A percentile compares a stretch with the other conserved stretches of the same genome.
Conservation (phyloP, 2,888 invertebrate genomes). For the Drosophila niveifrons region DNA sequence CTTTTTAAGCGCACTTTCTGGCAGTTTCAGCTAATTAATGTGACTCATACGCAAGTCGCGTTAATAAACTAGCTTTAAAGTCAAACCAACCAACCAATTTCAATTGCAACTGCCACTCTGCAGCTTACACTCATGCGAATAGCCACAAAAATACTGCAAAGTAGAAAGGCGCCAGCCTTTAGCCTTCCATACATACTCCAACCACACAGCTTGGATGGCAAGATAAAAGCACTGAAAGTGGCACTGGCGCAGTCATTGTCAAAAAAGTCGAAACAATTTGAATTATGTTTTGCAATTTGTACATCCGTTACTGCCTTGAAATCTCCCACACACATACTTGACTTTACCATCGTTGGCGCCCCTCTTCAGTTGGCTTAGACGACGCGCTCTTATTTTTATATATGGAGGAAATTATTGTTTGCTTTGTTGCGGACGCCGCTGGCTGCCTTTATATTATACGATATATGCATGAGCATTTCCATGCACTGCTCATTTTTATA, state of each 20-base stretch:
- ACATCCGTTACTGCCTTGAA: conserved; percentile 73
- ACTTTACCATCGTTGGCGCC: not conserved
- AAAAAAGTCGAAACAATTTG: conserved; percentile 81
- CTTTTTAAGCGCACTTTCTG: conserved; percentile 81
- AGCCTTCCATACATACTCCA: conserved; percentile 13
- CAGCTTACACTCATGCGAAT: conserved; percentile 17
- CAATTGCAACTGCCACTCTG: conserved; percentile 28
- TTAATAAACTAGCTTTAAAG: conserved; percentile 46
- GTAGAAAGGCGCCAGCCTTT: conserved; percentile 27
- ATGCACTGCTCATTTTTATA: conserved; percentile 56
- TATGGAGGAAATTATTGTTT: conserved; percentile 72
- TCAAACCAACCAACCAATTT: conserved; percentile 13
- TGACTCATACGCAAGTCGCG: conserved; percentile 65
- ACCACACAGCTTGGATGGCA: conserved; percentile 43
- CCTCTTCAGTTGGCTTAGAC: conserved; percentile 18
- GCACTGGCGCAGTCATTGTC: conserved; percentile 76
- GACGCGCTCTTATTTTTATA: conserved; percentile 47
- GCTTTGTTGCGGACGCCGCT: conserved; percentile 70
- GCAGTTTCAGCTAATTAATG: conserved; percentile 72
- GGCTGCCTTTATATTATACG: conserved; percentile 62
- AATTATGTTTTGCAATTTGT: conserved; percentile 83
- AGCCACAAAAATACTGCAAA: conserved; percentile 24
- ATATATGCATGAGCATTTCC: conserved; percentile 30
- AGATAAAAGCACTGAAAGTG: conserved; percentile 60
- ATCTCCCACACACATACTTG: conserved; percentile 44